phyloP scores from a whole-genome alignment of 2,113 vertebrate genomes.

The Progne subis region DNA sequence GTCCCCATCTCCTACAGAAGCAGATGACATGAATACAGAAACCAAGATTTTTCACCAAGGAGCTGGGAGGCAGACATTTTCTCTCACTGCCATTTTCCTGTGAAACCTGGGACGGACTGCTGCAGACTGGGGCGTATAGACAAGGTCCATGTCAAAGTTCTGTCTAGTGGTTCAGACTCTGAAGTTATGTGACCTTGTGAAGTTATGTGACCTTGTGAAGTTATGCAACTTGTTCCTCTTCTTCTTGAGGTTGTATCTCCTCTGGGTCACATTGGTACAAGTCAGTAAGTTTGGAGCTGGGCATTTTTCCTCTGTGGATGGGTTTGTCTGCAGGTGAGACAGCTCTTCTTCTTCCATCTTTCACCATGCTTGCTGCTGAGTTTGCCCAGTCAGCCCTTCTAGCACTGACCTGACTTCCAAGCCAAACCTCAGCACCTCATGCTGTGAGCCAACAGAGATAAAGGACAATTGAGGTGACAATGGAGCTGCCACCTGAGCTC shows the following conservation, averaged over 20 bases:
- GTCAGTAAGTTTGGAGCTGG: not conserved
- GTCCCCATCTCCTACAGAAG: not conserved
- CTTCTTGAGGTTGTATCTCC: not conserved
- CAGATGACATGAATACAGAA: not conserved
- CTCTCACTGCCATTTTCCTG: not conserved
- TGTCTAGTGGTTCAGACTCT: not conserved
- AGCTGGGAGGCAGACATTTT: not conserved
- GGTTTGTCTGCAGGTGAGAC: not conserved
- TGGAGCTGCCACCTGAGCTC: not conserved
- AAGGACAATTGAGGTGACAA: accelerated
- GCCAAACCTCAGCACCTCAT: not conserved
- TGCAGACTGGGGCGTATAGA: not conserved
- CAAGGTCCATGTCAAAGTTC: not conserved
- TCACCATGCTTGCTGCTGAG: not conserved
- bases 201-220: not conserved
- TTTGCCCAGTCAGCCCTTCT: not conserved
- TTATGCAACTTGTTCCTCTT: not conserved
- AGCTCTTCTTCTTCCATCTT: not conserved
- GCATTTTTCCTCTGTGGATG: not conserved
- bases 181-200: not conserved
- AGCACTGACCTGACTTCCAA: not conserved
- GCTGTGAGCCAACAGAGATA: not conserved
- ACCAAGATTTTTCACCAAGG: not conserved
- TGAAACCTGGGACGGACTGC: not conserved
- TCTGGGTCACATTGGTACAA: not conserved